Evolutionary conservation across 2,113 vertebrate species (phyloP), one percentile per base, ranked within the genome.

Genomic region (Petromus typicus): DNA sequence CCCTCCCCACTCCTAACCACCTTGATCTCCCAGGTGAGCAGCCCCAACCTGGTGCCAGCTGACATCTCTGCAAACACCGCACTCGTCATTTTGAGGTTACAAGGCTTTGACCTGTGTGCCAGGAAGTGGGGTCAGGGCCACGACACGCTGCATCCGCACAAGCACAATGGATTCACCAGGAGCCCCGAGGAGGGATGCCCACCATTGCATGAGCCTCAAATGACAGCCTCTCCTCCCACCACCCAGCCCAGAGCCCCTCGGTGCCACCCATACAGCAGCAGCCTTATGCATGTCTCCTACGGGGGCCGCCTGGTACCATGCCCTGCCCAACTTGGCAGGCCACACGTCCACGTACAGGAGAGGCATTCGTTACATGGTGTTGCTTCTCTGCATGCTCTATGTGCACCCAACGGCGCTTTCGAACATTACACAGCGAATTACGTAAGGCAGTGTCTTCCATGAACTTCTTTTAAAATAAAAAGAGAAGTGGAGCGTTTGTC

Each of bases 261-360:
- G 63, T 3, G 0, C 73, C 13, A 7, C 14, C 64, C 37, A 1
- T 10, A 34, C 37, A 48, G 3, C 32, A 25, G 40, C 71, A 51
- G 25, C 73, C 32, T 66, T 7, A 34, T 2, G 45, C 23, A 7
- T 25, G 1, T 7, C 37, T 27, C 48, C 64, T 54, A 18, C 10
- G 37, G 3, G 25, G 64, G 56, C 34, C 30, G 25, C 0, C 1
- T 23, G 37, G 40, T 37, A 13, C 18, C 4, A 1, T 0, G 12
- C 7, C 37, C 32, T 10, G 17, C 1, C 0, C 4, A 25, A 1
- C 12, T 45, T 16, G 12, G 59, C 13, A 2, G 37, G 18, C 63
- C 78, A 73, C 5, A 3, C 10, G 18, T 25, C 34, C 57, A n/a
- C 1, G 1, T 32, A 54, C 45, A 40, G 32, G 32, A 66, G 48